Evolutionary conservation across 1,140 invertebrate species (phyloP), one percentile per base, ranked within the genome.

Genomic region (Zaprionus gabonicus): DNA sequence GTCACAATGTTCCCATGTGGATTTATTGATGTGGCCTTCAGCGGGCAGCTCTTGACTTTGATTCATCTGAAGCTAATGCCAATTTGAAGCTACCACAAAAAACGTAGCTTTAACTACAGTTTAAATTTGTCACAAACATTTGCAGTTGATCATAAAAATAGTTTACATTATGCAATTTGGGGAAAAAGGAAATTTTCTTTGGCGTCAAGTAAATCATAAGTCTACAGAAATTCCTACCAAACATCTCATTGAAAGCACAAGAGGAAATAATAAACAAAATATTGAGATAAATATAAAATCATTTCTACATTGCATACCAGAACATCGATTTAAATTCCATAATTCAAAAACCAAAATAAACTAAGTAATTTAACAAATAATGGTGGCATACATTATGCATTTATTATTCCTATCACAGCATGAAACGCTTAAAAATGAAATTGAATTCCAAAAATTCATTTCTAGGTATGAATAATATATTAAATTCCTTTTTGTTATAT

Each of bases 11-110:
- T 10, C 27, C 36, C 36, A 76, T 65, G 34, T 71, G 73, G 20
- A 65, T 71, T 76, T 76, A 76, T 71, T 65, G 68, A 65, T 55
- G 20, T 64, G 41, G 46, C 66, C 38, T 70, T 57, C 31, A 23
- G 46, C 46, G 4, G 4, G 17, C 12, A 13, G 46, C 12, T 51
- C 23, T 38, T 13, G 46, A 51, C 58, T 57, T 57, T 38, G 41
- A 27, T 36, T 36, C 65, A 49, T 57, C 36, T 41, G n/a, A 13
- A 70, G 41, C 17, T 31, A 70, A 38, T 62, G 7, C 25, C 38
- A 49, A 70, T 64, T 70, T 41, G 62, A 64, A 15, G n/a, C 7
- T 23, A 41, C 27, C 27, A 25, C 28, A 25, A 27, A 15, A 59
- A 6, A 20, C 1, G n/a, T 34, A 3, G 7, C 15, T 56, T 56